phyloP scores from a whole-genome alignment of 2,113 vertebrate species.

The Rhegmatorhina hoffmannsi region DNA sequence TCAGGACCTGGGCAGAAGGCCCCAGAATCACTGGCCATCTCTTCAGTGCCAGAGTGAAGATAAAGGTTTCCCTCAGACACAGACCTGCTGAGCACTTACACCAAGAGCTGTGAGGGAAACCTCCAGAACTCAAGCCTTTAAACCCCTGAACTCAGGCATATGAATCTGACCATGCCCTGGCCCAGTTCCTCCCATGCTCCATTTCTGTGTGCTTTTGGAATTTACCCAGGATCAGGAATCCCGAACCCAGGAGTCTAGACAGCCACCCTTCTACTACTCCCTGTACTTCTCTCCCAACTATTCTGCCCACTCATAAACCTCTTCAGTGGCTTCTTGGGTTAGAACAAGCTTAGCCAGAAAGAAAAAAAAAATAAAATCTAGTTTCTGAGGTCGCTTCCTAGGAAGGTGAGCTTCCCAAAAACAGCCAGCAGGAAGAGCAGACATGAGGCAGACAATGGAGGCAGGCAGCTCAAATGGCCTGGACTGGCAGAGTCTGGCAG shows the following conservation, averaged over 20 bases:
- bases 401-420: not conserved
- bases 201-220: not conserved
- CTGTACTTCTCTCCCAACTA: not conserved
- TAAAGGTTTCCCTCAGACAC: not conserved
- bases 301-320: not conserved
- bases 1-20: not conserved
- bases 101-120: not conserved
- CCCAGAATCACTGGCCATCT: not conserved
- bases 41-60: not conserved
- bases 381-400: not conserved
- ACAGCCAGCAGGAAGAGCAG: not conserved
- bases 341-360: not conserved
- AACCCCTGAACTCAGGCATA: not conserved
- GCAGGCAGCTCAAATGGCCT: not conserved
- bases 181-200: not conserved
- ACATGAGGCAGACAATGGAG: not conserved
- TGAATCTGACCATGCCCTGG: accelerated
- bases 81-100: not conserved
- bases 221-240: not conserved
- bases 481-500: not conserved
- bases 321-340: not conserved
- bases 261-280: not conserved
- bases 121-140: not conserved
- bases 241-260: not conserved
- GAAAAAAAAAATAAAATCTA: not conserved